A percentile compares a stretch with the other conserved stretches of the same genome.
phyloP scores from a whole-genome alignment of 2,888 invertebrate species.

The Brachycybe producta region DNA sequence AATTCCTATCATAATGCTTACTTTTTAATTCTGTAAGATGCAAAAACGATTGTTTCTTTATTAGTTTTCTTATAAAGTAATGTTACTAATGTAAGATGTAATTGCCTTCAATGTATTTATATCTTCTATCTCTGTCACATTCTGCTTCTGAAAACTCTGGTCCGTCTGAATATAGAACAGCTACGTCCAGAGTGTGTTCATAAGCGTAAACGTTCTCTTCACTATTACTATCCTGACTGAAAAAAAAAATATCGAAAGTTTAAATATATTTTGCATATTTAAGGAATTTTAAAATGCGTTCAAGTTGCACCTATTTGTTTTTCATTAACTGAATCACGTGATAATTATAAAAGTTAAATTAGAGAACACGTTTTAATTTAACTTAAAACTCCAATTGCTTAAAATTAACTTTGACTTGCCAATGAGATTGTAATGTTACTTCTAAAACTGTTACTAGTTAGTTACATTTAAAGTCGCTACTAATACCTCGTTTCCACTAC shows the following conservation, averaged over 20 bases:
- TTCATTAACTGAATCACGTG: too few relatives aligned
- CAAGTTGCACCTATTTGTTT: too few relatives aligned
- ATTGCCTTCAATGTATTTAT: conserved; percentile 9
- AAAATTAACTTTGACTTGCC: too few relatives aligned
- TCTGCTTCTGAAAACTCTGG: conserved; percentile 27
- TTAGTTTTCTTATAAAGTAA: neutral
- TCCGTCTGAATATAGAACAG: conserved; percentile 26
- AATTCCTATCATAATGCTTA: conserved; percentile 10
- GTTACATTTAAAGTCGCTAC: too few relatives aligned
- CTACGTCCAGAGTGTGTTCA: conserved; percentile 23
- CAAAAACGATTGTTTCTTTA: neutral
- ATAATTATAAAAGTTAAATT: too few relatives aligned
- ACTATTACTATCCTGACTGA: conserved; percentile 12
- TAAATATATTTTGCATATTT: too few relatives aligned
- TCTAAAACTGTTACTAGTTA: too few relatives aligned
- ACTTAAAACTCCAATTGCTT: too few relatives aligned
- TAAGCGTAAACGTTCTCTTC: conserved; percentile 7
- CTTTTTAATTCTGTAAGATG: conserved; percentile 12
- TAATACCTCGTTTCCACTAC: too few relatives aligned
- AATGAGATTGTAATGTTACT: too few relatives aligned
- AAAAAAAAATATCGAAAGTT: neutral
- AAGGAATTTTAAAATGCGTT: too few relatives aligned
- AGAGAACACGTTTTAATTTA: too few relatives aligned
- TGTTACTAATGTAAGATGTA: neutral
- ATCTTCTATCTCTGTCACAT: conserved; percentile 23